Evolutionary conservation across 2,888 invertebrate species (phyloP), one percentile per base, ranked within the genome.

Genomic region (Agrotis puta): DNA sequence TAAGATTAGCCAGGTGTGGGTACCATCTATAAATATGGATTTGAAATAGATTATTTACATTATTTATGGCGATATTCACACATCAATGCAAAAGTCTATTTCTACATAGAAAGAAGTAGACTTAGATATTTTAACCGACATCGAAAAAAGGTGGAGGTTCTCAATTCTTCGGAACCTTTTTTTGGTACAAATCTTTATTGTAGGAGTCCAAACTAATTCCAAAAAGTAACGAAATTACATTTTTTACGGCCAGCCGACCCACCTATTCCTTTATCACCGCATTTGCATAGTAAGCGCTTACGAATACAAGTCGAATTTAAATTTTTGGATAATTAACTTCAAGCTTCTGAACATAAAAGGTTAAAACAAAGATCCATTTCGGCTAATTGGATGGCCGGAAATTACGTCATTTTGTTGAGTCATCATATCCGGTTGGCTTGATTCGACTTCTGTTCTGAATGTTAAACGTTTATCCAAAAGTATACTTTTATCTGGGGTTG

Each of bases 321-420:
- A 47, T 82, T 78, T 81, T 82, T 58, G 43, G 13, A 39, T 57
- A 73, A 67, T 79, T 82, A 79, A 67, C 74, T 61, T 43, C 39
- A 64, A 62, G 61, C 53, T 67, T 78, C 58, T 47, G 33, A 82
- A 58, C 45, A 50, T 58, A 27, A 71, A 79, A 72, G 61, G 79
- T 79, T 54, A 64, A 81, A 74, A 79, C 83, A 82, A 73, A 74
- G 67, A 70, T 70, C 72, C 75, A 85, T 79, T 82, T 59, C 53
- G 53, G 61, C 68, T 82, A 82, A 82, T 85, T 85, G 82, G 70
- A 79, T 70, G 59, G 51, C 39, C 63, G 70, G 45, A 68, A 79
- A 83, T 85, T 50, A 70, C 72, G 83, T 62, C 65, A 75, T 74
- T 78, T 51, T 65, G 66, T 73, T 74, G 59, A 64, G 79, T 78